Base-by-base conservation (phyloP, 2,113 vertebrate genomes). In the Ranitomeya imitator region DNA sequence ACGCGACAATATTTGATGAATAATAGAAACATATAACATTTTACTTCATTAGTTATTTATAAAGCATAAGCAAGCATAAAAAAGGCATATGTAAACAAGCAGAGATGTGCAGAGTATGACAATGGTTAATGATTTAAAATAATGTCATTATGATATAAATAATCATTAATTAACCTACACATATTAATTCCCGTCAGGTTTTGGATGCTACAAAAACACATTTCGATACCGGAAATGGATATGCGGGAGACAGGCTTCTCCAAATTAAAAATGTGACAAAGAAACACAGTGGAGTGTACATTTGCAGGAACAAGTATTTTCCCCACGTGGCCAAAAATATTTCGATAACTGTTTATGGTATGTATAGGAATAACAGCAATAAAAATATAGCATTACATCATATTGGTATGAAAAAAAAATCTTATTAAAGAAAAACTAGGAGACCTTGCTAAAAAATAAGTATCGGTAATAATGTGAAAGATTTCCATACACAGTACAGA, bases 291-390 rank as follows among this genome's bases (percentile, higher is more conserved):
- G 97, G 97, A 7, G 1, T 14, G 0, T 98, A 97, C 37, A 65
- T 5, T 8, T 98, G 97, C 92, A 93, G 19, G 63, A 96, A 92
- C 0, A 71, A 79, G 69, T 79, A 92, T 0, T 52, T 86, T 0
- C 91, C 55, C 0, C 9, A 16, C 16, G 86, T 88, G 83, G 67
- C 86, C 7, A 78, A 15, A 12, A 85, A 91, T 0, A 92, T 92
- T 80, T 95, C 91, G 0, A 94, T 97, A 4, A 87, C 59, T 0
- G 93, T 98, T 54, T 94, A 90, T 0, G 95, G 97, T 98, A 89
- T 95, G 95, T 88, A 45, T 57, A 57, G 55, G 55, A 45, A 45
- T 45, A 45, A 45, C 37, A 45, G 37, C 37, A 45, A 45, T 45
- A 5, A 45, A 45, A 45, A 45, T 45, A 5, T 45, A 45, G 37